Base-by-base conservation (phyloP, 2,797 vertebrate species). In the Sebastes variabilis region DNA sequence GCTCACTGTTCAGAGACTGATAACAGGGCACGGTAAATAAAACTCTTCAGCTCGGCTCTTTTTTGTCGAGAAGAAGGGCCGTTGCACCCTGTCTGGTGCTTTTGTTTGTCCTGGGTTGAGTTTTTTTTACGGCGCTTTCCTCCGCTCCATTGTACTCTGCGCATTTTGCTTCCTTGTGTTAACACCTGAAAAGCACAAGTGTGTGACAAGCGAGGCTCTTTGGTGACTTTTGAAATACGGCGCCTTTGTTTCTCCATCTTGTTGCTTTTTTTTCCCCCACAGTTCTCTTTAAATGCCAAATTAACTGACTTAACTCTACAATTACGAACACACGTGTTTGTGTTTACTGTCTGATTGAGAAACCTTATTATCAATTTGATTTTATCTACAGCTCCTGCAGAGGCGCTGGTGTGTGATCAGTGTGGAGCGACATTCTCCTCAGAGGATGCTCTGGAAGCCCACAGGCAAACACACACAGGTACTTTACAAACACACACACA, bases 1-100 rank as follows among this genome's bases (percentile, higher is more conserved):
- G 95, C 88, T 94, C 94, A 87, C 95, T 96, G 97, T 96, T 97
- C 96, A 95, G 93, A 93, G 95, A 90, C 96, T 97, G 97, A 99
- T 98, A 98, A 98, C 97, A 96, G 95, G 95, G 95, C 96, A 90
- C 93, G 96, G 97, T 98, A 97, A 98, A 98, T 97, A 98, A 97
- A 96, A 97, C 96, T 97, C 96, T 97, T 96, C 94, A 91, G 96
- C 94, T 79, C 85, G 92, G 95, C 95, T 95, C 92, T 95, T 93
- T 94, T 87, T 86, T 85, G 93, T 96, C 90, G 64, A 85, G 81
- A 85, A 93, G 83, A 86, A 91, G 83, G 90, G 80, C 88, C 84
- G 66, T 85, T 87, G 89, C 87, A 79, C 87, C 85, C 86, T 86
- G 93, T 90, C 88, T 93, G 90, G 68, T 87, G 90, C 86, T 80